Evolutionary conservation across 2,113 vertebrate genomes (phyloP).

Genomic region (Salvelinus fontinalis): DNA sequence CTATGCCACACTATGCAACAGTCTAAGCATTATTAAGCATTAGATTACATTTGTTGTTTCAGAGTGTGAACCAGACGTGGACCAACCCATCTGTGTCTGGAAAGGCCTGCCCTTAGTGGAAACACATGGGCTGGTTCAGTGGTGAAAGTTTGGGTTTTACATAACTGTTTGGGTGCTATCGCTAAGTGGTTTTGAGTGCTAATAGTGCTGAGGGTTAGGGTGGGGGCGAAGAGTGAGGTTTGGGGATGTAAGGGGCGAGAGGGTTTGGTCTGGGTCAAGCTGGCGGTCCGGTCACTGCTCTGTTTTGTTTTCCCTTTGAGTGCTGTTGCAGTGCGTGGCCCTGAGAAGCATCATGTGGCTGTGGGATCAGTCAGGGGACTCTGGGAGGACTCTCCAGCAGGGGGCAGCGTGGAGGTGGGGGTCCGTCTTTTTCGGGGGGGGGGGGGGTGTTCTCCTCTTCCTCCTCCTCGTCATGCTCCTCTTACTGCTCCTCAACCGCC

Average conservation of each 20-base stretch:
- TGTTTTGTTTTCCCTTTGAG: conserved; percentile 74
- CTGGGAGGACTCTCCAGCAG: conserved; percentile 20
- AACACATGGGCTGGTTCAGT: conserved; percentile 48
- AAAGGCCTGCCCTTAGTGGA: conserved; percentile 7
- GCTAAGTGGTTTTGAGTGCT: conserved; percentile 14
- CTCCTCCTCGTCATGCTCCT: conserved; percentile 9
- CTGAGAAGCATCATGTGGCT: conserved; percentile 74
- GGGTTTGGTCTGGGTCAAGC: conserved; percentile 53
- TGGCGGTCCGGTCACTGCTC: conserved; percentile 78
- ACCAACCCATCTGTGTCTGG: conserved; percentile 41
- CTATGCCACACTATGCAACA: not conserved
- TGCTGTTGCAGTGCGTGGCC: conserved; percentile 81
- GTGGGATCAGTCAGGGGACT: conserved; percentile 66
- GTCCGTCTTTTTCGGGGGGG: conserved; percentile 23
- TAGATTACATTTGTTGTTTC: not conserved
- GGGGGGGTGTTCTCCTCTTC: conserved; percentile 38
- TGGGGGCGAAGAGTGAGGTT: conserved; percentile 29
- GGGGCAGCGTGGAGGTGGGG: conserved; percentile 60
- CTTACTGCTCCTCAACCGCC: conserved; percentile 11
- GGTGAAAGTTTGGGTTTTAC: conserved; percentile 4
- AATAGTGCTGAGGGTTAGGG: conserved; percentile 50
- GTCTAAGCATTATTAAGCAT: not conserved
- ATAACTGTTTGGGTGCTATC: not conserved
- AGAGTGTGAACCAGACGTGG: conserved; percentile 16
- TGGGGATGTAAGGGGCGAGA: conserved; percentile 7